Evolutionary conservation across 2,888 invertebrate genomes (phyloP), one percentile per base, ranked within the genome.

Genomic region (Biston betularia): DNA sequence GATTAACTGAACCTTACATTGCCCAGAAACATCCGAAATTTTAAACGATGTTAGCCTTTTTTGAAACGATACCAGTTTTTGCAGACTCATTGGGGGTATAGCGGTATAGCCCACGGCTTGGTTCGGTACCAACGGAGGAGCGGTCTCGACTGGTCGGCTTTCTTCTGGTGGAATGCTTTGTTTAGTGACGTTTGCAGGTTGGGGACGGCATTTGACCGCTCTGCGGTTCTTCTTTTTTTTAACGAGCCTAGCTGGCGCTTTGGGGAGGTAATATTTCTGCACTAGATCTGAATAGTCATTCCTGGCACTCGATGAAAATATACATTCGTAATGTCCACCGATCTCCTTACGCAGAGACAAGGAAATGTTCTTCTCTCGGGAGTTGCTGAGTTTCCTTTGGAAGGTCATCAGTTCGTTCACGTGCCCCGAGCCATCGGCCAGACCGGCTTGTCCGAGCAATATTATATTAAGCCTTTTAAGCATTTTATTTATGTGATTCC

Each of bases 391-490:
- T 74, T 83, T 86, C 55, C 86, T 77, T 48, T 88, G 84, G 24
- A 92, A 83, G 0, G 82, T 70, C 53, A 90, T 73, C 15, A 95
- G 79, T 69, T 91, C 87, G 5, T 81, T 89, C 34, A 95, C 78
- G 75, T 94, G 94, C 66, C 79, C 75, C 0, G 85, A 77, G 0
- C 95, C 95, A 63, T 94, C 91, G 5, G 87, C 87, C 33, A 95
- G 89, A 0, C 95, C 95, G 0, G 94, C 94, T 80, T 95, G 95
- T 0, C 95, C 95, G 7, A 95, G 81, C 7, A 95, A 83, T 42
- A 95, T 90, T 91, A 94, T 95, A 75, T 95, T 95, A 0, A 95
- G 81, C 55, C 87, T 88, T 61, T 88, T 94, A 4, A 94, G 80
- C 76, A 89, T 86, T 53, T 83, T 83, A 63, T 94, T 94, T 1